Evolutionary conservation across 2,113 vertebrate species (phyloP), one percentile per base, ranked within the genome.

Genomic region (Mirza zaza): DNA sequence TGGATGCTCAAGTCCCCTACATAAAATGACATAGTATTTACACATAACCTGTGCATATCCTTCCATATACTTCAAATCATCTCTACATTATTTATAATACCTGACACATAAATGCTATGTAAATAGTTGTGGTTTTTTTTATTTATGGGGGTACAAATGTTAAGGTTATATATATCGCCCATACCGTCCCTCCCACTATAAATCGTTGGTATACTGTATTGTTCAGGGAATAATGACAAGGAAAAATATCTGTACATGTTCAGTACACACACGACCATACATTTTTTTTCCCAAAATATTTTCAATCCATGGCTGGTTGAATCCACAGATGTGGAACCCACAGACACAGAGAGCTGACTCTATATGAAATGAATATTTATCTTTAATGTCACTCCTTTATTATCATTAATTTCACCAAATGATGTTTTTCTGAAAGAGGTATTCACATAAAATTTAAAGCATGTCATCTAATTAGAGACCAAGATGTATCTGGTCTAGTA

Each of bases 361-460:
- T 50, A 91, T 63, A 55, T 42, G 36, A 93, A 83, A 61, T 65
- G 39, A 70, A 48, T 68, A 82, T 36, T 68, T 94, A 59, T 80
- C 29, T 96, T 87, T 90, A 97, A 71, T 83, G 73, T 59, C 57
- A 91, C 34, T 48, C 52, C 17, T 5, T 55, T 73, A 61, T 83
- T 61, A 85, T 71, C 65, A 95, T 81, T 90, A 95, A 68, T 32
- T 75, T 94, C 29, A 97, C 18, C 50, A 95, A 95, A 82, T 48
- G 34, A 13, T 42, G 96, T n/a, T 83, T 94, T 82, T 95, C 67
- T 94, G n/a, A 94, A 92, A 90, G 25, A 73, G 15, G 5, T 63
- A 73, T 82, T 95, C 92, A 73, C 27, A 88, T 86, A 89, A 96
- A 94, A 96, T 48, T 76, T 79, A 90, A 94, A 87, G 45, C 75